A percentile compares a stretch with the other conserved stretches of the same genome.
Evolutionary conservation across 2,113 vertebrate genomes (phyloP).

Genomic region (Odontesthes bonariensis): DNA sequence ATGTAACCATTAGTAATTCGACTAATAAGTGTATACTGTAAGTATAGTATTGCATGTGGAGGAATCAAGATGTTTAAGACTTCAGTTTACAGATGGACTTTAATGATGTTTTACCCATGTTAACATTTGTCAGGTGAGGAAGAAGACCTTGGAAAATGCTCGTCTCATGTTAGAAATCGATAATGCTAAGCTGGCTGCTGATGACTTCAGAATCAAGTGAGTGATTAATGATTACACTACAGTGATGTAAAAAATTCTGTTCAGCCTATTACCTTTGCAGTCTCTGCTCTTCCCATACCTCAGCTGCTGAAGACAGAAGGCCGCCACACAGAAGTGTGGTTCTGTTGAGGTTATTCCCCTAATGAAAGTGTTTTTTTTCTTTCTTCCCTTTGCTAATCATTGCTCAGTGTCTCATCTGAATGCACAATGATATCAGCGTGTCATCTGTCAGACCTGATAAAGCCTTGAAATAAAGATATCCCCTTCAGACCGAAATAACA

Average conservation of each 20-base stretch:
- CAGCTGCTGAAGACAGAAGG: no score
- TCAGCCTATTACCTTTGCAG: background rate
- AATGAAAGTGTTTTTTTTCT: no score
- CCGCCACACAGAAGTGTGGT: no score
- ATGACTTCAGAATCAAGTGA: conserved; percentile 88
- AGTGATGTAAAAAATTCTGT: background rate
- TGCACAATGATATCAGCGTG: no score
- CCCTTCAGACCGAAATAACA: no score
- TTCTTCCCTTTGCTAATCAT: no score
- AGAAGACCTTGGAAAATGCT: conserved; percentile 84
- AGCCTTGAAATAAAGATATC: no score
- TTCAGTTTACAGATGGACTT: background rate
- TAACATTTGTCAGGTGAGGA: conserved; percentile 79
- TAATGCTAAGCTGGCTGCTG: conserved; percentile 87
- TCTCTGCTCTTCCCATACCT: background rate
- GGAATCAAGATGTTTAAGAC: no score
- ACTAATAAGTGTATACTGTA: background rate
- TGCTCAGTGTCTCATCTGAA: no score
- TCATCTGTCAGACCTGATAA: no score
- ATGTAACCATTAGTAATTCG: background rate
- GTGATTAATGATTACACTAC: conserved; percentile 41
- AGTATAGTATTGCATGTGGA: background rate
- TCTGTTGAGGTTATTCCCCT: no score
- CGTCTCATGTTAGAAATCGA: conserved; percentile 87
- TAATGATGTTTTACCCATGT: background rate